These are phyloP conservation scores for Automeris io DNA, from an alignment of 2,888 invertebrate species.

Conservation along the genomic window DNA sequence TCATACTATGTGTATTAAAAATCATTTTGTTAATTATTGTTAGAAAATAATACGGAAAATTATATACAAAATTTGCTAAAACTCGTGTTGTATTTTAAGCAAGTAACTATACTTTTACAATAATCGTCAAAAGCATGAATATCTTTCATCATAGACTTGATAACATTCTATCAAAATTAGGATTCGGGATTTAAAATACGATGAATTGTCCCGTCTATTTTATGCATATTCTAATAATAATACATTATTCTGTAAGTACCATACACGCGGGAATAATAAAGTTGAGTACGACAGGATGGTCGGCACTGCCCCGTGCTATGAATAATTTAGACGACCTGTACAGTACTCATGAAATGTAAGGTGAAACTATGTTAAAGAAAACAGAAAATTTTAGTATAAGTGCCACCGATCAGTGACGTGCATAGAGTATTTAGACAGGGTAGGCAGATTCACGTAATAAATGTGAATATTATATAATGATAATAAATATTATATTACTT, in stretches of 20 bases:
- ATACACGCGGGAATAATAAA: slow-evolving; percentile 41
- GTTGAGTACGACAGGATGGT: slow-evolving; percentile 29
- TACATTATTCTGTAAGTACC: slow-evolving; percentile 53
- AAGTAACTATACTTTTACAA: background rate
- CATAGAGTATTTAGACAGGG: no score
- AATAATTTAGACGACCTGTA: slow-evolving; percentile 41
- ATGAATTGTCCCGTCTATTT: background rate
- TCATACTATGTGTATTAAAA: no score
- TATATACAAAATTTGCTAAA: background rate
- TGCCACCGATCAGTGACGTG: no score
- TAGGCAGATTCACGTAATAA: no score
- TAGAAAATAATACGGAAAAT: no score
- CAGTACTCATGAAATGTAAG: slow-evolving; percentile 27
- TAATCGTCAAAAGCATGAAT: background rate
- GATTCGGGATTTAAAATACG: background rate
- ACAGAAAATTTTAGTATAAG: background rate
- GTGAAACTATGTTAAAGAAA: slow-evolving; percentile 2
- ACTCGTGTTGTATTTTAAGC: background rate
- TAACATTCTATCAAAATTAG: no score
- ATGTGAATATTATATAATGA: no score
- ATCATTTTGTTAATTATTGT: no score
- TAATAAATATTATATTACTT: no score
- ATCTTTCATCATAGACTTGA: background rate
- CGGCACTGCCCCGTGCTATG: slow-evolving; percentile 32
- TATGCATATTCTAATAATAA: slow-evolving; percentile 12